Conservation (phyloP, 2,888 invertebrate species). For the Punctoribates punctum region DNA sequence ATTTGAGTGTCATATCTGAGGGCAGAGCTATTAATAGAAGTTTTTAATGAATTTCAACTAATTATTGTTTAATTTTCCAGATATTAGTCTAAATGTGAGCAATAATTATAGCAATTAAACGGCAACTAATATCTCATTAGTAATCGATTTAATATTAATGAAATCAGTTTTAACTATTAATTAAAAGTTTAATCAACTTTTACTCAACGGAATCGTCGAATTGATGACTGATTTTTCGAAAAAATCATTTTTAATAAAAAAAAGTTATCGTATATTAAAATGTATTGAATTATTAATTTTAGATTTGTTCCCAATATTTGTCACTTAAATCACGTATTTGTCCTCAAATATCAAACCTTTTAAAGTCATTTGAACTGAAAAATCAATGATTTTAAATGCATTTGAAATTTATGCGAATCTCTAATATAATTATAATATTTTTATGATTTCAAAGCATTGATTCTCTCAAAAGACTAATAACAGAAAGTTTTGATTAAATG, state of each 20-base stretch:
- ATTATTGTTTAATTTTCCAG: too few species aligned
- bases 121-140: neutral
- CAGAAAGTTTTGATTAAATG: too few species aligned
- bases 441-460: too few species aligned
- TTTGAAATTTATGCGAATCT: neutral
- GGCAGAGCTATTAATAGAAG: too few species aligned
- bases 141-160: neutral
- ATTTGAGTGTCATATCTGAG: too few species aligned
- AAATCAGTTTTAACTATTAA: constrained; percentile 2
- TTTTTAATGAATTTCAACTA: too few species aligned
- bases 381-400: neutral
- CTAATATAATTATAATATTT: too few species aligned
- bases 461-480: too few species aligned
- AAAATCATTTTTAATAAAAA: constrained; percentile 3
- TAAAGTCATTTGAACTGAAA: neutral
- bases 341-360: constrained; percentile 1
- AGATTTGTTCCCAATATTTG: constrained; percentile 14
- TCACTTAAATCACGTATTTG: neutral
- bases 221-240: neutral
- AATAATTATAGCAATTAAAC: neutral
- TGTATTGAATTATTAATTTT: neutral
- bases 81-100: too few species aligned
- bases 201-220: neutral
- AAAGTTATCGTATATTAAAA: neutral
- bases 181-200: neutral